Conservation (phyloP, 2,797 vertebrate genomes). For the Chelon labrosus region DNA sequence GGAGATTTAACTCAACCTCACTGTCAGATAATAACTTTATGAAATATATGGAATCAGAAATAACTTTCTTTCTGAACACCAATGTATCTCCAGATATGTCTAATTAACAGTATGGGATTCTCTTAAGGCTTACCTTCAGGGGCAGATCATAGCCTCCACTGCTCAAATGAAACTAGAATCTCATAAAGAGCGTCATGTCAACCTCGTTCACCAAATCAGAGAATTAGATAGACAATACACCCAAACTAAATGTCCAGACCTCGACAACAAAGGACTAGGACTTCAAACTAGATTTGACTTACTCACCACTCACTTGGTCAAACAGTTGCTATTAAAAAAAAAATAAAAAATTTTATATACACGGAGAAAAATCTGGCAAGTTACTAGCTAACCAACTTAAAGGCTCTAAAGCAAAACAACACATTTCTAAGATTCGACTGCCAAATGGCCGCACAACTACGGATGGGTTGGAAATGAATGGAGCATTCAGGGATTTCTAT, state of each 20-base stretch:
- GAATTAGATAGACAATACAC: not conserved
- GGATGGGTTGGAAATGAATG: no score
- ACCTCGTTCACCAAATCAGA: not conserved
- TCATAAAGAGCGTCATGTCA: fast-evolving
- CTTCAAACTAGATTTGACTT: not conserved
- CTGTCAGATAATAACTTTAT: not conserved
- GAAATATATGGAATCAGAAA: not conserved
- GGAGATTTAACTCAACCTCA: constrained; percentile 1
- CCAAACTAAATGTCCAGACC: not conserved
- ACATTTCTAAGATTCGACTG: not conserved
- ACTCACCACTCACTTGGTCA: not conserved
- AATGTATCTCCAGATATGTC: no score
- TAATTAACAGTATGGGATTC: no score
- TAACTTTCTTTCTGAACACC: no score
- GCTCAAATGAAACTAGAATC: not conserved
- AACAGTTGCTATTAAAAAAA: not conserved
- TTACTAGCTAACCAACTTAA: not conserved
- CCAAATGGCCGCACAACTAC: no score
- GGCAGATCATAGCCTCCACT: constrained; percentile 1
- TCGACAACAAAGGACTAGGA: not conserved
- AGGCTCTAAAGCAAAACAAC: not conserved
- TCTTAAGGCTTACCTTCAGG: not conserved
- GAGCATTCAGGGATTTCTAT: no score
- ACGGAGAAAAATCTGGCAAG: no score
- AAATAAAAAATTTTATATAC: not conserved